Base-by-base conservation (phyloP, 2,797 vertebrate species). In the Manis crassicaudata region DNA sequence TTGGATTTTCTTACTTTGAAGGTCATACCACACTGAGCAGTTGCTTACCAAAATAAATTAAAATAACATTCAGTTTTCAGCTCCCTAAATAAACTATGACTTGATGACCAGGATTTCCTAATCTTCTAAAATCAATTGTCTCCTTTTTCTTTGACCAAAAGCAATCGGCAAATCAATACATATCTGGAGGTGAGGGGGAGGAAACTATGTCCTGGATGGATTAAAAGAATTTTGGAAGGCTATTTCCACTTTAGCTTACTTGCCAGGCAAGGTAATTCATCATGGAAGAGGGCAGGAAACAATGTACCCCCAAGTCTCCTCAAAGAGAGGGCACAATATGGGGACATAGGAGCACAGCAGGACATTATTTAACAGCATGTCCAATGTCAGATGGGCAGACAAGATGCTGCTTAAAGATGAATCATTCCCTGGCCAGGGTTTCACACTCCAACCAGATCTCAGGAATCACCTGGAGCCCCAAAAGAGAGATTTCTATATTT, bases 51-150 rank as follows among this genome's bases (percentile, higher is more conserved):
- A 91, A 90, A 50, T 87, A 70, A 50, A 10, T 77, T 89, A 81
- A 76, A 76, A 65, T 35, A 88, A 65, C 63, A 83, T 27, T 67
- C 7, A 32, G 21, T 54, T 35, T 77, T 76, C 58, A 81, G 62
- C 17, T 68, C 82, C 50, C 90, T 76, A 90, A 63, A 83, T 62
- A 94, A 95, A 96, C 68, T 65, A 75, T 50, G 76, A 76, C 9
- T 75, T 27, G n/a, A 18, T 29, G 29, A 90, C 16, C 23, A 90
- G 32, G 50, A 86, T 50, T 94, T 75, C 88, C 58, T 29, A 93
- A 11, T 2, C 65, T 85, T 76, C 37, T 70, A 92, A 94, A 79
- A 70, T 80, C 25, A 89, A 50, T 0, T 58, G 17, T 65, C 25
- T 84, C 35, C 32, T 68, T 90, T 54, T 85, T 13, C 10, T 88